These are phyloP conservation scores for Cheilosia urbana DNA, from an alignment of 2,888 invertebrate genomes.

Conservation along the genomic window DNA sequence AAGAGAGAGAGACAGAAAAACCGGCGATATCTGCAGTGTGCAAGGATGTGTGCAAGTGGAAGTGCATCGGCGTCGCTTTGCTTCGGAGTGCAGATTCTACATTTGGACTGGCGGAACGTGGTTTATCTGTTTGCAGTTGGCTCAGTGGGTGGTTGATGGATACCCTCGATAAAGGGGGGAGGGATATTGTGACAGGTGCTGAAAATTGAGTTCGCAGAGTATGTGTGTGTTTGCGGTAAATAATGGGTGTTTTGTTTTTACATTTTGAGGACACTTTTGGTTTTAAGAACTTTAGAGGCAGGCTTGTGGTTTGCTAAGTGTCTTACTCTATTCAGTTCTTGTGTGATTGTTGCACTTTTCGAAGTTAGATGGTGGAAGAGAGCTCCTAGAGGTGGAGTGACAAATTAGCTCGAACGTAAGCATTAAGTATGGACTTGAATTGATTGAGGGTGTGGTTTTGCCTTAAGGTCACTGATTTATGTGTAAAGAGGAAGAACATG, in stretches of 20 bases:
- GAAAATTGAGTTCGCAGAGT: constrained; percentile 20
- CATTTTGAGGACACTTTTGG: neutral
- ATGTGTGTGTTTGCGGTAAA: no score
- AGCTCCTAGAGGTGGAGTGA: no score
- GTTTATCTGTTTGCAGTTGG: neutral
- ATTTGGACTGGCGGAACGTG: constrained; percentile 15
- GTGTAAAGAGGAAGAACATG: no score
- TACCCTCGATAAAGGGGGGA: constrained; percentile 6
- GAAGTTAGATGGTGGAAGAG: no score
- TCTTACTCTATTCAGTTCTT: no score
- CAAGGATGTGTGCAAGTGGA: neutral
- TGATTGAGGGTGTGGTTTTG: no score
- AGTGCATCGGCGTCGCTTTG: constrained; percentile 10
- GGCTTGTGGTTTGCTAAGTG: no score
- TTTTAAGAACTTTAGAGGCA: no score
- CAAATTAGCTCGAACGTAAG: no score
- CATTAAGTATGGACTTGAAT: no score
- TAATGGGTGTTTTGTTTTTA: neutral
- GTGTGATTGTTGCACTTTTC: no score
- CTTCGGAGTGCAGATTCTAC: neutral
- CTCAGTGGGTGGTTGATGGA: constrained; percentile 17
- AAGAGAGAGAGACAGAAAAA: neutral
- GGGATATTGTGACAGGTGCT: constrained; percentile 43
- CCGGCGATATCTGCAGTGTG: constrained; percentile 2
- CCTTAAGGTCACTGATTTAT: no score